phyloP scores from a whole-genome alignment of 1,140 invertebrate species.

The Cydia strobilella region DNA sequence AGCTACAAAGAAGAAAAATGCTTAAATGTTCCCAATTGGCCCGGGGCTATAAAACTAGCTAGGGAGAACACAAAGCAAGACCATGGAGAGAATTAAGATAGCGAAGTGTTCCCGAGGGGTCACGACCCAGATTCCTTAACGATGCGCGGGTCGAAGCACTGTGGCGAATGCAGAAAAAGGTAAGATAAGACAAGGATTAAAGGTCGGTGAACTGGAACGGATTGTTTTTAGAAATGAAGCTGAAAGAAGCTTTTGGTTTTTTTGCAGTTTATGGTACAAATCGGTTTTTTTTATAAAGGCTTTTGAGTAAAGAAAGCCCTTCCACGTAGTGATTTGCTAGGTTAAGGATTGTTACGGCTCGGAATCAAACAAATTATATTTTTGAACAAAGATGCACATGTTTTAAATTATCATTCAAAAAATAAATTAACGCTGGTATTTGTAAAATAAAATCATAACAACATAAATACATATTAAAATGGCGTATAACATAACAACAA shows the following conservation, averaged over 20 bases:
- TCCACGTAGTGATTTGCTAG: too few species aligned
- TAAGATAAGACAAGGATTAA: constrained; percentile 2
- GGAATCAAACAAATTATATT: too few species aligned
- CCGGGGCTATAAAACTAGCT: background rate
- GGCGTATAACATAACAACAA: too few species aligned
- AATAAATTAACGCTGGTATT: too few species aligned
- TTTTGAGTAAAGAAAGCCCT: too few species aligned
- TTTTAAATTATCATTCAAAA: too few species aligned
- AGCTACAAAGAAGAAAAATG: background rate
- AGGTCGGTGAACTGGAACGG: background rate
- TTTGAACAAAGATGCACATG: too few species aligned
- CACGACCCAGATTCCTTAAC: constrained; percentile 27
- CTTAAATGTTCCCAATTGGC: background rate
- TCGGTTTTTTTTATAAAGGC: too few species aligned
- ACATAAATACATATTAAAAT: too few species aligned
- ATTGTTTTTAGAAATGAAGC: background rate
- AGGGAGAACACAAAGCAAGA: background rate
- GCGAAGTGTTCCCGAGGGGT: constrained; percentile 25
- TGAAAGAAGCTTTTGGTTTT: background rate
- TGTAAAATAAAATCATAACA: too few species aligned
- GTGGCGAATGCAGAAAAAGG: background rate
- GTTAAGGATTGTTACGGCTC: too few species aligned
- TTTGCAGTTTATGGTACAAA: too few species aligned
- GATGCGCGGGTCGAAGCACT: constrained; percentile 25
- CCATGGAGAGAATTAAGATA: constrained; percentile 26